Evolutionary conservation across 2,797 vertebrate species (phyloP).

Genomic region (Malurus leucopterus): DNA sequence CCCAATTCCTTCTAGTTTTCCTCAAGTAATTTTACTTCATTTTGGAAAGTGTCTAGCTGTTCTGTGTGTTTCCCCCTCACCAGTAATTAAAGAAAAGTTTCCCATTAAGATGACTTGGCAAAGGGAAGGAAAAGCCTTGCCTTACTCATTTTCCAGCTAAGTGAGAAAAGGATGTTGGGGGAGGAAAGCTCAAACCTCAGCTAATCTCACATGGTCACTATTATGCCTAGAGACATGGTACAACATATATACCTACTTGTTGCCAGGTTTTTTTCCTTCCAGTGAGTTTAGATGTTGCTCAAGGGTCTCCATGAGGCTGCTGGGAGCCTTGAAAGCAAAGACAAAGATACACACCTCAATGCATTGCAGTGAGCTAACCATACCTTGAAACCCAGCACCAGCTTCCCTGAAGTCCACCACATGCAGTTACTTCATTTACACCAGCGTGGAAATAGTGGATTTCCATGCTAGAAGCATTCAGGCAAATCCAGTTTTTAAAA

Average conservation of each 20-base stretch:
- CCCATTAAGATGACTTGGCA: neutral
- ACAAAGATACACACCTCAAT: conserved; percentile 27
- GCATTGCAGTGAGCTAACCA: neutral
- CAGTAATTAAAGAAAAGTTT: neutral
- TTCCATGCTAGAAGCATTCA: neutral
- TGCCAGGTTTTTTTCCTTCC: conserved; percentile 92
- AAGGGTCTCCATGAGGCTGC: conserved; percentile 96
- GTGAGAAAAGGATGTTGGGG: neutral
- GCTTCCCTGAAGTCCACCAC: neutral
- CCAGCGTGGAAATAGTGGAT: neutral
- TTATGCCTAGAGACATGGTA: neutral
- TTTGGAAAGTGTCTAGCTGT: neutral
- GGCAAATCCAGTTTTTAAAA: neutral
- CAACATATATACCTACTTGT: conserved; percentile 74
- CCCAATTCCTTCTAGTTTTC: neutral
- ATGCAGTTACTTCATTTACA: neutral
- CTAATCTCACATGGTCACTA: neutral
- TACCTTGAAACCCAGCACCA: neutral
- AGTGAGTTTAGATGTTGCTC: conserved; percentile 98
- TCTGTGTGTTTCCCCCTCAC: neutral
- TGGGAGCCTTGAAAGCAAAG: conserved; percentile 85
- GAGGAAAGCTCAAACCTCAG: neutral
- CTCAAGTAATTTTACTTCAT: neutral
- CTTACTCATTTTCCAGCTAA: neutral
- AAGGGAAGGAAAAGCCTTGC: neutral